Conservation (phyloP, 2,113 vertebrate genomes). For the Microcebus griseorufus region DNA sequence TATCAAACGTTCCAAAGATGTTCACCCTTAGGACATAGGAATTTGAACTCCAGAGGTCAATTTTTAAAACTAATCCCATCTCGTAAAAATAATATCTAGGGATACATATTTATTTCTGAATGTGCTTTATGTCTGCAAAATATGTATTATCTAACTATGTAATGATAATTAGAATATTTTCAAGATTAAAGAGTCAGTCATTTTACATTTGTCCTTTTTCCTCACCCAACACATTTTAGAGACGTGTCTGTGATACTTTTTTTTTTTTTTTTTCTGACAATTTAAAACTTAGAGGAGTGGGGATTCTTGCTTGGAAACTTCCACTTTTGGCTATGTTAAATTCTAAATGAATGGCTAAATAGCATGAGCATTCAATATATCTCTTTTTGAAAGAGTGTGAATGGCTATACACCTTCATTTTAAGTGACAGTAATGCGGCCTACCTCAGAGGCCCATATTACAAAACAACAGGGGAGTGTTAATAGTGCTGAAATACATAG, state of each 20-base stretch:
- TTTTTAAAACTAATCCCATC: constrained; percentile 26
- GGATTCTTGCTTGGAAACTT: neutral
- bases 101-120: constrained; percentile 34
- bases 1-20: constrained; percentile 47
- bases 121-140: neutral
- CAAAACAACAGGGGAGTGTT: neutral
- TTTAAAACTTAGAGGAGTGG: neutral
- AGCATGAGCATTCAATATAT: neutral
- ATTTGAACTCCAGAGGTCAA: constrained; percentile 56
- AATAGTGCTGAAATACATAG: neutral
- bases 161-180: neutral
- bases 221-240: neutral
- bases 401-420: neutral
- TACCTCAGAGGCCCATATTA: neutral
- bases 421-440: neutral
- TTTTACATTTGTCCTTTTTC: neutral
- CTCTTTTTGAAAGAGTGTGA: neutral
- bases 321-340: neutral
- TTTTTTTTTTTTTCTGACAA: neutral
- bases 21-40: neutral
- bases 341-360: neutral
- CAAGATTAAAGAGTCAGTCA: neutral
- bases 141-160: neutral
- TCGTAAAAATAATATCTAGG: constrained; percentile 26
- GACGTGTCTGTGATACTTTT: neutral